Percentiles rank a stretch among this genome's conserved stretches.
These are phyloP conservation scores for Microcaecilia unicolor DNA, from an alignment of 2,797 vertebrate species.

Conservation along the genomic window DNA sequence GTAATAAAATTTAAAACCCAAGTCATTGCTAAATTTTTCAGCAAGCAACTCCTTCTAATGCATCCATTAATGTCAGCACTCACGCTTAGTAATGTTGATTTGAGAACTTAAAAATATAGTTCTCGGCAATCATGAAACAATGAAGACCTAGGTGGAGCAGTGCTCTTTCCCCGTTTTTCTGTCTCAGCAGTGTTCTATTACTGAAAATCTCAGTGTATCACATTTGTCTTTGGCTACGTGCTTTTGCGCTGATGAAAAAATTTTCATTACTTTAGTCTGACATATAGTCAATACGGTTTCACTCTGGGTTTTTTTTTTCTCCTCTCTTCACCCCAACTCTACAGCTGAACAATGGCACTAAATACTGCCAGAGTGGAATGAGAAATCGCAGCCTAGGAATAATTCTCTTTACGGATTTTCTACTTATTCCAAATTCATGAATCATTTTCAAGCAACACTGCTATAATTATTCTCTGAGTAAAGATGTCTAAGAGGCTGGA, in stretches of 20 bases:
- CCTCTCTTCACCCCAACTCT: slow-evolving; percentile 28
- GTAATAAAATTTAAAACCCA: slow-evolving; percentile 30
- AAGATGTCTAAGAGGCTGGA: slow-evolving; percentile 61
- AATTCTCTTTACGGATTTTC: slow-evolving; percentile 46
- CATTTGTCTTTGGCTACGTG: slow-evolving; percentile 33
- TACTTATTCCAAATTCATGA: slow-evolving; percentile 62
- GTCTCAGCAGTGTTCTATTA: slow-evolving; percentile 28
- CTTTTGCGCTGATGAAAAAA: slow-evolving; percentile 26
- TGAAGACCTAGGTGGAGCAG: slow-evolving; percentile 22
- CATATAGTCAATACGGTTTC: slow-evolving; percentile 36
- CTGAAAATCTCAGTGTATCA: slow-evolving; percentile 30
- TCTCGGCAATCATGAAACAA: slow-evolving; percentile 39
- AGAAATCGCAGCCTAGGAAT: slow-evolving; percentile 47
- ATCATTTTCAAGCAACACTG: slow-evolving; percentile 56
- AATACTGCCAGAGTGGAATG: slow-evolving; percentile 50
- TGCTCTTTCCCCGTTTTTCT: slow-evolving; percentile 24
- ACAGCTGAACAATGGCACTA: slow-evolving; percentile 51
- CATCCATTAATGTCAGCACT: slow-evolving; percentile 28
- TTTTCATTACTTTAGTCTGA: slow-evolving; percentile 44
- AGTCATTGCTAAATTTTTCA: slow-evolving; percentile 8
- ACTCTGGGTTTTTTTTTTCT: slow-evolving; percentile 10
- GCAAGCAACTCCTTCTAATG: slow-evolving; percentile 14
- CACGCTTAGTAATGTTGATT: slow-evolving; percentile 19
- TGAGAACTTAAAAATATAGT: slow-evolving; percentile 30
- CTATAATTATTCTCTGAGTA: slow-evolving; percentile 65